Conservation (phyloP, 2,113 vertebrate species). For the zebrafish (Danio rerio) region GRCz12tu NC_133194.1:23242001-23242500, state of each 20-base stretch:
- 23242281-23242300: slow-evolving; percentile 53
- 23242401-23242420: slow-evolving; percentile 43
- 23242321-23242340: slow-evolving; percentile 59
- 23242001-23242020: slow-evolving; percentile 4
- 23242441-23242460: slow-evolving; percentile 55
- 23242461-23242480: slow-evolving; percentile 53
- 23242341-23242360: slow-evolving; percentile 51
- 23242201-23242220: slow-evolving; percentile 53
- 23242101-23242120: slow-evolving; percentile 47
- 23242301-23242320: slow-evolving; percentile 65
- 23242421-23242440: slow-evolving; percentile 57
- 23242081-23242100: slow-evolving; percentile 47
- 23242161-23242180: slow-evolving; percentile 56
- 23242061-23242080: slow-evolving; percentile 50
- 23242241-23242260: slow-evolving; percentile 61
- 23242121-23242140: slow-evolving; percentile 47
- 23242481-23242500: slow-evolving; percentile 67
- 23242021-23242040: background rate
- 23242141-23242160: slow-evolving; percentile 56
- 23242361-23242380: slow-evolving; percentile 59
- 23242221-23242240: slow-evolving; percentile 52
- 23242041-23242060: slow-evolving; percentile 13
- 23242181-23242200: slow-evolving; percentile 58
- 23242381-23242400: slow-evolving; percentile 59
- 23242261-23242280: slow-evolving; percentile 63